A percentile compares a stretch with the other conserved stretches of the same genome.
phyloP scores from a whole-genome alignment of 2,113 vertebrate species.

The Limanda limanda region DNA sequence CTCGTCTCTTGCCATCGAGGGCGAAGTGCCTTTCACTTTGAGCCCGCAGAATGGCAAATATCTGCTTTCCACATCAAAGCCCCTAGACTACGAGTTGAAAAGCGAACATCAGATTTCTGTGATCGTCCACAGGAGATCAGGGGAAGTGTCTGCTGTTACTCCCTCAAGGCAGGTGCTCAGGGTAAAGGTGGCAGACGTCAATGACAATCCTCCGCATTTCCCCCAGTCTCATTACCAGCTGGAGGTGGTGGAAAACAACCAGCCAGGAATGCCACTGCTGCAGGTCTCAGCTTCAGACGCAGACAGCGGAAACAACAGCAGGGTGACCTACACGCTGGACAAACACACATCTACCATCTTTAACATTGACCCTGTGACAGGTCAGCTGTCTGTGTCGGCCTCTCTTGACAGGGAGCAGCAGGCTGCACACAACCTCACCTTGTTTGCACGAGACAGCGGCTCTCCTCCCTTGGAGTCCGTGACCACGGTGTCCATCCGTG shows the following conservation, averaged over 20 bases:
- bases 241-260: conserved; percentile 81
- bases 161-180: conserved; percentile 61
- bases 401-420: conserved; percentile 81
- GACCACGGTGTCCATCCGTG: conserved; percentile 61
- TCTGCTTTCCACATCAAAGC: conserved; percentile 82
- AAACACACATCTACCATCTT: conserved; percentile 63
- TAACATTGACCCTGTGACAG: conserved; percentile 69
- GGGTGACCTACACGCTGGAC: conserved; percentile 74
- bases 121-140: conserved; percentile 37
- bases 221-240: conserved; percentile 63
- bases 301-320: conserved; percentile 75
- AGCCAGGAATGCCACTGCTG: conserved; percentile 62
- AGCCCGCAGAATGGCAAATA: conserved; percentile 80
- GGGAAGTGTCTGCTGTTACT: conserved; percentile 29
- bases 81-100: conserved; percentile 80
- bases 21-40: conserved; percentile 77
- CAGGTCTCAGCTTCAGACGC: conserved; percentile 75
- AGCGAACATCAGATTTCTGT: conserved; percentile 75
- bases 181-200: conserved; percentile 78
- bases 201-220: conserved; percentile 82
- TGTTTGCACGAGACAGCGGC: conserved; percentile 79
- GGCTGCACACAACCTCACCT: conserved; percentile 64
- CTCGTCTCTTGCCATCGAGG: conserved; percentile 75
- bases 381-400: conserved; percentile 69
- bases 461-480: conserved; percentile 70